Percentiles rank a stretch among this genome's conserved stretches.
Conservation (phyloP, 2,113 vertebrate genomes). For the Fregetta grallaria region DNA sequence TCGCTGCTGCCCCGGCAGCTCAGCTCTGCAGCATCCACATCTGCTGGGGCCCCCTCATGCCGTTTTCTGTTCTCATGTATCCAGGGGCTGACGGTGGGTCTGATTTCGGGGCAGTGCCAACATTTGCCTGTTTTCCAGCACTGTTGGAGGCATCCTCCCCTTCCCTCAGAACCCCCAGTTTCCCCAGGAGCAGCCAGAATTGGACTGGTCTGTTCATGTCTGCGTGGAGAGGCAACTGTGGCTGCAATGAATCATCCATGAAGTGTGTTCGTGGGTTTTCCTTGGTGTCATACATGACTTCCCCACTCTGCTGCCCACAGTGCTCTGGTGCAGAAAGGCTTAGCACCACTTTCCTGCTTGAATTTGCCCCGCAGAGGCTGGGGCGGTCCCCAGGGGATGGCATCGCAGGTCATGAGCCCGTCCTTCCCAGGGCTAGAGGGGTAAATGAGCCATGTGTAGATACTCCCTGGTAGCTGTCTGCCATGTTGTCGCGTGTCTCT, state of each 20-base stretch:
- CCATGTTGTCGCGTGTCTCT: not conserved
- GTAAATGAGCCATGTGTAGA: not conserved
- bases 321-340: not conserved
- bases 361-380: not conserved
- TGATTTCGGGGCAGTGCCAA: not conserved
- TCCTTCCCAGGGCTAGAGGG: not conserved
- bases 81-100: fast-evolving
- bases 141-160: not conserved
- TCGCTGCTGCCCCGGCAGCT: not conserved
- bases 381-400: not conserved
- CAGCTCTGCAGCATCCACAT: not conserved
- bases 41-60: not conserved
- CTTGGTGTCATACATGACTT: not conserved
- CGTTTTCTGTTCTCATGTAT: not conserved
- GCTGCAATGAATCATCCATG: not conserved
- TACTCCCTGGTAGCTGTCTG: not conserved
- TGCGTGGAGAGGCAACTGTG: not conserved
- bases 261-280: not conserved
- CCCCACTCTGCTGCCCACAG: not conserved
- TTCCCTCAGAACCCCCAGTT: not conserved
- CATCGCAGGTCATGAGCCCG: fast-evolving
- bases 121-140: not conserved
- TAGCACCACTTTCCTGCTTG: not conserved
- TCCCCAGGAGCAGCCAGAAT: not conserved
- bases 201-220: not conserved